Percentiles rank a stretch among this genome's conserved stretches.
Conservation (phyloP, 2,797 vertebrate species). For the Natrix natrix region DNA sequence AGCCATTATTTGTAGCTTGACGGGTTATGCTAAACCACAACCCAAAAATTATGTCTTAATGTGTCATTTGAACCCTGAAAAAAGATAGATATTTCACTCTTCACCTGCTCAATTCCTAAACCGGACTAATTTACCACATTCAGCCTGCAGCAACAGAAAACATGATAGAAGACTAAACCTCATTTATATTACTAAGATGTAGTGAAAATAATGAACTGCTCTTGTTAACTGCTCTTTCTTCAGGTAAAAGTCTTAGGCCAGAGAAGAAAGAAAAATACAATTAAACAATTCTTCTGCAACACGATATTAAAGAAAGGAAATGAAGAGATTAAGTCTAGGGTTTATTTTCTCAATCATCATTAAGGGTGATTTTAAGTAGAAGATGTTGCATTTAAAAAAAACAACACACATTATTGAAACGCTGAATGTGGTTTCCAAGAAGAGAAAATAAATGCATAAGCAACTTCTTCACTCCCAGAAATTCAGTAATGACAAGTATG, state of each 20-base stretch:
- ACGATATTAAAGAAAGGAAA: constrained; percentile 2
- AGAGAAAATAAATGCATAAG: not conserved
- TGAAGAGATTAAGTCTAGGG: not conserved
- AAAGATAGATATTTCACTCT: not conserved
- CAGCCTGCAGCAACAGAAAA: not conserved
- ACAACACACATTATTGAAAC: not conserved
- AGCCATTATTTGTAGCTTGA: not conserved
- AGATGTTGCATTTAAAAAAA: rapidly evolving
- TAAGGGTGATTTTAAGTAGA: not conserved
- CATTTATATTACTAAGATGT: not conserved
- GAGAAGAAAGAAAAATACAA: not conserved
- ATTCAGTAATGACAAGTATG: not conserved
- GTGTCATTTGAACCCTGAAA: not conserved
- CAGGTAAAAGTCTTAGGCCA: not conserved
- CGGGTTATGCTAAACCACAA: not conserved
- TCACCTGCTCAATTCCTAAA: not conserved
- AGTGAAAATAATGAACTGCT: not conserved
- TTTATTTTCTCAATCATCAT: not conserved
- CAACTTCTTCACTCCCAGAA: not conserved
- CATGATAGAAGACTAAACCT: not conserved
- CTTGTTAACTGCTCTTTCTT: not conserved
- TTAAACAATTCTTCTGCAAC: not conserved
- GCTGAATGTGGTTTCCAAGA: not conserved
- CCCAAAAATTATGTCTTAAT: not conserved
- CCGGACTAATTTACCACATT: not conserved